phyloP scores from a whole-genome alignment of 2,113 vertebrate genomes.

The Oreochromis tanganicae region DNA sequence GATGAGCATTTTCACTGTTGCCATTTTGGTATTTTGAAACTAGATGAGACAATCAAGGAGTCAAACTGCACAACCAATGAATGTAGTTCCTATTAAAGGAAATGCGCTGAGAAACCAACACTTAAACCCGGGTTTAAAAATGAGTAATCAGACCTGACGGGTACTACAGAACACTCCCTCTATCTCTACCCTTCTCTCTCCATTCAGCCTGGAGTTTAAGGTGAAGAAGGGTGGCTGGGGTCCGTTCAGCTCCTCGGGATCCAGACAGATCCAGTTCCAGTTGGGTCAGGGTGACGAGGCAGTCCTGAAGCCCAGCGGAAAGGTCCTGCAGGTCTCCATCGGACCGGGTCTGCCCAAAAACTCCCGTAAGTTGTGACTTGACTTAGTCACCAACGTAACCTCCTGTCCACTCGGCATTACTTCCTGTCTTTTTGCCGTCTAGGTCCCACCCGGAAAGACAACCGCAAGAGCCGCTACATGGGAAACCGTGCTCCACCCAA shows the following conservation, averaged over 20 bases:
- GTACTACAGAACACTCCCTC: neutral
- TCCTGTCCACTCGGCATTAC: neutral
- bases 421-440: neutral
- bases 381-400: too few species aligned
- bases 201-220: constrained; percentile 79
- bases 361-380: constrained; percentile 62
- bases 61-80: neutral
- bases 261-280: constrained; percentile 81
- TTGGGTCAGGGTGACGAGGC: constrained; percentile 65
- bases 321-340: constrained; percentile 69
- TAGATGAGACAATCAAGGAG: neutral
- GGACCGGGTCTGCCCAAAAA: constrained; percentile 77
- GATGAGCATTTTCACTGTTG: neutral
- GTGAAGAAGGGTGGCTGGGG: constrained; percentile 82
- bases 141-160: fast-evolving
- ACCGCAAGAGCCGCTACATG: constrained; percentile 71
- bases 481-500: neutral
- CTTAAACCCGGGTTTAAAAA: neutral
- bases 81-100: neutral
- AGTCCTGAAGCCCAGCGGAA: constrained; percentile 68
- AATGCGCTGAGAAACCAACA: neutral
- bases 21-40: neutral
- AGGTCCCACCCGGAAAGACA: constrained; percentile 78
- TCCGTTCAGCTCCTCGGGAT: constrained; percentile 72
- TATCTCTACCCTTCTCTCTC: neutral